Evolutionary conservation across 2,113 vertebrate genomes (phyloP).

Genomic region (Prinia subflava): DNA sequence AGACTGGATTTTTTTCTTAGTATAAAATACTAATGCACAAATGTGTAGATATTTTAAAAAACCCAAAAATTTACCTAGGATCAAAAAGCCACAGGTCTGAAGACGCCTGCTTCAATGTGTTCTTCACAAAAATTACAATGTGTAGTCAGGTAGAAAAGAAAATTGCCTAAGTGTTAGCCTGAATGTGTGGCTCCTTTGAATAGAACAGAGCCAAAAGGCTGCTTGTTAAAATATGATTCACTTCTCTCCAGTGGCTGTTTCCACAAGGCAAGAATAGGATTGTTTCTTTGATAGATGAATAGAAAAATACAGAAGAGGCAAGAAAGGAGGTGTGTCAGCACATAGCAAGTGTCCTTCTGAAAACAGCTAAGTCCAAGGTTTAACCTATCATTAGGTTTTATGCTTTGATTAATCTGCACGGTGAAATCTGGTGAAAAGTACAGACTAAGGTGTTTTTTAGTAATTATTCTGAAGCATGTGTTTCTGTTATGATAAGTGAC

Average conservation of each 20-base stretch:
- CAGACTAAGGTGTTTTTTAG: neutral
- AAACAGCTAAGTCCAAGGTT: neutral
- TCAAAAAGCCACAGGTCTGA: neutral
- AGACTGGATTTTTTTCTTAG: neutral
- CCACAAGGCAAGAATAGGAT: neutral
- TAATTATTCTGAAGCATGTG: neutral
- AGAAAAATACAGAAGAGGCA: neutral
- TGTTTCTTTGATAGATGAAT: neutral
- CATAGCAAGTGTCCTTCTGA: neutral
- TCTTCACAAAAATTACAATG: neutral
- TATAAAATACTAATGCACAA: neutral
- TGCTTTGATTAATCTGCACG: neutral
- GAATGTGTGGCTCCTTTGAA: neutral
- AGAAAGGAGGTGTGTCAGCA: neutral
- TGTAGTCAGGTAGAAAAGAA: neutral
- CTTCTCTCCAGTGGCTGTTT: neutral
- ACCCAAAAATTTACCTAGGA: no score
- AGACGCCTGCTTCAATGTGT: neutral
- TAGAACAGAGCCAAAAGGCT: neutral
- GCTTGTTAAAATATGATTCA: neutral
- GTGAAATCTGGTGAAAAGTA: neutral
- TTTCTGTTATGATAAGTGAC: neutral
- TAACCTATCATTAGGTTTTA: neutral
- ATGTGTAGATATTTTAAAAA: neutral
- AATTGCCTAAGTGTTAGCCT: accelerated